Base-by-base conservation (phyloP, 1,140 invertebrate genomes). In the Battus philenor region DNA sequence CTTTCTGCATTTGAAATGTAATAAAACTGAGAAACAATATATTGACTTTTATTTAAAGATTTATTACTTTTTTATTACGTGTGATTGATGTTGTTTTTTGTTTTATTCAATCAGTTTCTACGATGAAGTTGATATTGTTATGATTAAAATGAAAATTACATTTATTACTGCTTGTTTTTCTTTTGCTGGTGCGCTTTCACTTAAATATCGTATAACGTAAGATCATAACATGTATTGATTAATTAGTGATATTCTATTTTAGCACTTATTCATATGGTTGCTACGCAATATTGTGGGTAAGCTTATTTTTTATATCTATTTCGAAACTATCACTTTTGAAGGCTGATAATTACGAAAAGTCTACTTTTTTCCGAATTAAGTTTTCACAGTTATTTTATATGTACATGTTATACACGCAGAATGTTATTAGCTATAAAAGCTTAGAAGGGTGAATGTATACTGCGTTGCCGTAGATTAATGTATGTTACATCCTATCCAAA, bases 261-360 rank as follows among this genome's bases (percentile, higher is more conserved):
- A 51, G 43, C 27, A 10, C 20, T 41, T 11, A 6, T 43, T 7
- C 1, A 38, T 1, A 20, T 38, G 20, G 34, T 38, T 38, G 17
- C 13, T 2, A 17, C 26, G 8, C 20, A 54, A 32, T 22, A 38
- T 24, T 64, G 60, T 43, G 60, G 60, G 60, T 60, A 52, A 54
- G 60, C 46, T 9, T 27, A 27, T 27, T 27, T 20, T 3, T 20
- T 2, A 20, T 20, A 20, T 3, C 6, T 20, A 20, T 20, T 20
- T 6, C 6, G 18, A 20, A 20, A 6, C 18, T 32, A n/a, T n/a
- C n/a, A n/a, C n/a, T n/a, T n/a, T n/a, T n/a, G n/a, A n/a, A n/a
- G n/a, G n/a, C n/a, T n/a, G n/a, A n/a, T n/a, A n/a, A n/a, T n/a
- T n/a, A n/a, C n/a, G n/a, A n/a, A n/a, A n/a, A n/a, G n/a, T n/a